phyloP scores from a whole-genome alignment of 2,888 invertebrate genomes.

The Polydrusus pterygomalis region DNA sequence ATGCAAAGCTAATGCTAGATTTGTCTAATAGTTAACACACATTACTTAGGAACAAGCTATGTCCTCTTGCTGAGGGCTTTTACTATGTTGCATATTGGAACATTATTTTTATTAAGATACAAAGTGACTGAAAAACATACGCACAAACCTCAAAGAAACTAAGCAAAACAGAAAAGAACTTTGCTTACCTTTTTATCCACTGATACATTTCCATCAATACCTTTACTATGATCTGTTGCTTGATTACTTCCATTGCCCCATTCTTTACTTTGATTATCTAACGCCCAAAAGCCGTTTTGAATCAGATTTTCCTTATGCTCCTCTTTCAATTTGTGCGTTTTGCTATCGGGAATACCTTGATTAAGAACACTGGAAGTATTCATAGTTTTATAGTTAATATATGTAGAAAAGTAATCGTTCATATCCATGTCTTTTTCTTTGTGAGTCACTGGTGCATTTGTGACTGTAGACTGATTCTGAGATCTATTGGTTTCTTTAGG shows the following conservation, averaged over 20 bases:
- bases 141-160: neutral
- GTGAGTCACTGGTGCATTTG: neutral
- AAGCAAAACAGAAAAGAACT: neutral
- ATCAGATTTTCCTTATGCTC: neutral
- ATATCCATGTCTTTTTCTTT: neutral
- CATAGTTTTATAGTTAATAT: neutral
- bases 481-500: neutral
- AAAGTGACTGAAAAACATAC: neutral
- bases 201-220: neutral
- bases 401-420: constrained; percentile 1
- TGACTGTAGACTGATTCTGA: neutral
- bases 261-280: neutral
- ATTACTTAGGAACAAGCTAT: too few relatives aligned
- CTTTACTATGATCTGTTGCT: neutral
- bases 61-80: too few relatives aligned
- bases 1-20: too few relatives aligned
- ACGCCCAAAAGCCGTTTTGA: constrained; percentile 4
- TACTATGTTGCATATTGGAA: too few relatives aligned
- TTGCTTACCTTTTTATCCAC: neutral
- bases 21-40: too few relatives aligned
- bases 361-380: neutral
- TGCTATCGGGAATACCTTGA: neutral
- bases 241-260: neutral
- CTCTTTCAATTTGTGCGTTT: neutral
- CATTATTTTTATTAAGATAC: too few relatives aligned